A percentile compares a stretch with the other conserved stretches of the same genome.
phyloP scores from a whole-genome alignment of 2,888 invertebrate species.

The Ptilodon capucinus region DNA sequence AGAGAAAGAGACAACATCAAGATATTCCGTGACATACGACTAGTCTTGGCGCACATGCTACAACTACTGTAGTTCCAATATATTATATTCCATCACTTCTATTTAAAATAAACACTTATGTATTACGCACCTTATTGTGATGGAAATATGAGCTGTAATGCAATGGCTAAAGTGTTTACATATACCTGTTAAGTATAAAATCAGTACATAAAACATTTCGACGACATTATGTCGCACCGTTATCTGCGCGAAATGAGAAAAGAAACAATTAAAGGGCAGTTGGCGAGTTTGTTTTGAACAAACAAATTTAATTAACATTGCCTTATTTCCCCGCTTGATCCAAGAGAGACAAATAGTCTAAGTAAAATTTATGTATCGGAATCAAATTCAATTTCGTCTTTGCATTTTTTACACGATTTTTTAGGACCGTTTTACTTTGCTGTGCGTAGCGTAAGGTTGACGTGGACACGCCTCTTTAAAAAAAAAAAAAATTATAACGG shows the following conservation, averaged over 20 bases:
- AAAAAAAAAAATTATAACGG: too few species aligned
- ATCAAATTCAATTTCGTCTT: constrained; percentile 81
- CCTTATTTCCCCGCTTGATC: constrained; percentile 75
- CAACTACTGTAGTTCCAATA: too few species aligned
- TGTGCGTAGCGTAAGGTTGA: constrained; percentile 45
- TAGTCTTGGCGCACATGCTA: too few species aligned
- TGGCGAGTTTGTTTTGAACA: constrained; percentile 64
- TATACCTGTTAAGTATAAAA: constrained; percentile 3
- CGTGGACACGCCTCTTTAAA: constrained; percentile 47
- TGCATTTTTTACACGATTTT: constrained; percentile 78
- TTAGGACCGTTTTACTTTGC: constrained; percentile 62
- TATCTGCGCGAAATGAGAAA: constrained; percentile 38
- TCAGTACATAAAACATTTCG: constrained; percentile 3
- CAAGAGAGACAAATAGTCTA: constrained; percentile 78
- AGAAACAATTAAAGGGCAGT: constrained; percentile 68
- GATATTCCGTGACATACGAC: too few species aligned
- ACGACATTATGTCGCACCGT: constrained; percentile 4
- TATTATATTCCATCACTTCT: too few species aligned
- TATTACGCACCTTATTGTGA: too few species aligned
- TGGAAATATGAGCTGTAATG: too few species aligned
- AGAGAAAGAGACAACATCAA: too few species aligned
- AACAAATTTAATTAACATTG: constrained; percentile 78
- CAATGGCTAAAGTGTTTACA: too few species aligned
- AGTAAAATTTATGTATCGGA: constrained; percentile 82
- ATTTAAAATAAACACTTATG: too few species aligned